These are phyloP conservation scores for Spatulosminthurus flaviceps DNA, from an alignment of 2,888 invertebrate species.

Conservation along the genomic window DNA sequence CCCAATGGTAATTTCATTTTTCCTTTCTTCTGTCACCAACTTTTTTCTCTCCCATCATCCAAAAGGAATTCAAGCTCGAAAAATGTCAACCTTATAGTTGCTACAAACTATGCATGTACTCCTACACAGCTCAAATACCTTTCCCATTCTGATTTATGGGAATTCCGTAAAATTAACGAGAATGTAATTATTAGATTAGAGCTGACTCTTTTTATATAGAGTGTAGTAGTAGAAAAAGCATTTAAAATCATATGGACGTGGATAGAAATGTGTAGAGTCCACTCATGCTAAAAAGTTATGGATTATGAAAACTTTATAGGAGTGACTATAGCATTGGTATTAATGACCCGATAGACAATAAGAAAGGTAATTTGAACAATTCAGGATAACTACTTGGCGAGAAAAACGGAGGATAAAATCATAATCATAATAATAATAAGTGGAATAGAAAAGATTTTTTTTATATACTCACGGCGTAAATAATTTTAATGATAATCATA, in stretches of 20 bases:
- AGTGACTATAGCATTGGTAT: conserved; percentile 23
- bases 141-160: background rate
- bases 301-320: conserved; percentile 29
- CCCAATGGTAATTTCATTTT: conserved; percentile 48
- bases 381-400: conserved; percentile 19
- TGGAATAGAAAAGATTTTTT: conserved; percentile 42
- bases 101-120: no score
- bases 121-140: no score
- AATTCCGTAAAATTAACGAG: background rate
- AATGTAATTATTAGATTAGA: conserved; percentile 1
- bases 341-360: conserved; percentile 27
- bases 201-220: no score
- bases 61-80: no score
- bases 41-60: no score
- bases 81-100: no score
- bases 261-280: no score
- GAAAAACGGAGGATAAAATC: background rate
- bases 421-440: conserved; percentile 30
- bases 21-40: background rate
- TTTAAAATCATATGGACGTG: background rate
- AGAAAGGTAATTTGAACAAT: conserved; percentile 23
- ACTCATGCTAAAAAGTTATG: background rate
- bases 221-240: background rate
- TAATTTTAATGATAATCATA: conserved; percentile 46
- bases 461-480: conserved; percentile 44